Evolutionary conservation across 1,140 invertebrate species (phyloP).

Genomic region (Stenopsyche tienmushanensis): DNA sequence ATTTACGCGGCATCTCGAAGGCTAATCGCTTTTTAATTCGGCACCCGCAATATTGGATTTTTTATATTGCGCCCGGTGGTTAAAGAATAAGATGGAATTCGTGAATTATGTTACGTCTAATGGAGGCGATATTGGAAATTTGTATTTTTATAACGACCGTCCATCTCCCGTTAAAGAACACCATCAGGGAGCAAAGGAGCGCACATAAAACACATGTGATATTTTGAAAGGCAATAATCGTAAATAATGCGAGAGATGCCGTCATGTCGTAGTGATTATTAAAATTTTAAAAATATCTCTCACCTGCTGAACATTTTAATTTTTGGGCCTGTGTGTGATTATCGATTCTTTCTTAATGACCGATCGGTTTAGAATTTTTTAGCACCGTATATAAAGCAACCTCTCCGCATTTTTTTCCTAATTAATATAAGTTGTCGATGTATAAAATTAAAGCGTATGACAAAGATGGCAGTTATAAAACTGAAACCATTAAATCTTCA

Average conservation of each 20-base stretch:
- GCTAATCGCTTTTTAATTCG: not conserved
- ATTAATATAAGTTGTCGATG: not conserved
- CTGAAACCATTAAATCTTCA: no score
- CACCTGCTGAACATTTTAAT: slow-evolving; percentile 16
- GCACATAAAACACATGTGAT: slow-evolving; percentile 18
- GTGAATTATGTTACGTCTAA: slow-evolving; percentile 20
- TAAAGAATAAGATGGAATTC: not conserved
- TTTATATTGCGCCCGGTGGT: no score
- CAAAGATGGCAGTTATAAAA: not conserved
- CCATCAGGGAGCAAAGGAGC: not conserved
- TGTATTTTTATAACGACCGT: slow-evolving; percentile 14
- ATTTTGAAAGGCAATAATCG: slow-evolving; percentile 33
- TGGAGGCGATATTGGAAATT: slow-evolving; percentile 18
- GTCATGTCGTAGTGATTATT: slow-evolving; percentile 19
- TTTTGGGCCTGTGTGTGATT: not conserved
- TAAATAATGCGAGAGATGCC: slow-evolving; percentile 25
- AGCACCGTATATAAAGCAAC: not conserved
- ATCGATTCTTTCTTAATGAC: slow-evolving; percentile 9
- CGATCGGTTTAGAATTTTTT: not conserved
- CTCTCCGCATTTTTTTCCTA: not conserved
- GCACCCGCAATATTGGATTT: not conserved
- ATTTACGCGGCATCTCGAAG: no score
- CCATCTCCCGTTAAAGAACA: slow-evolving; percentile 11
- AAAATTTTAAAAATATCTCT: slow-evolving; percentile 7
- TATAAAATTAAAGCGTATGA: not conserved